phyloP scores from a whole-genome alignment of 2,113 vertebrate species.

The Uria lomvia region DNA sequence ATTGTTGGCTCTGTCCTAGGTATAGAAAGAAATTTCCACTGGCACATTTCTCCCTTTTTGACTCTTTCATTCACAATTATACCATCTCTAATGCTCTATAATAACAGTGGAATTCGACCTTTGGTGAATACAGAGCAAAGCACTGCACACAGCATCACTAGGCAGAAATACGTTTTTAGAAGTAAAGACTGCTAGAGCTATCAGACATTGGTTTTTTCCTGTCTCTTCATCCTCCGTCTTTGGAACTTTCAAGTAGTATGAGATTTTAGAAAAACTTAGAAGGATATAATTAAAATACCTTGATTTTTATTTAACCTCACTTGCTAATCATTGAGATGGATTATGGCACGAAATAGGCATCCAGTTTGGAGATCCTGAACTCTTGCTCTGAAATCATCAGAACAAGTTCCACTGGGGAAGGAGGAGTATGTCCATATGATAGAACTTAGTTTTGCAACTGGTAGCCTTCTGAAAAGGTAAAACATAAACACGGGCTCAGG shows the following conservation, averaged over 20 bases:
- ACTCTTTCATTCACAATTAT: not conserved
- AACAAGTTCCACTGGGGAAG: not conserved
- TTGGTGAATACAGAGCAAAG: not conserved
- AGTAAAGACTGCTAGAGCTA: not conserved
- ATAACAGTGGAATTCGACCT: not conserved
- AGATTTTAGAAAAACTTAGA: not conserved
- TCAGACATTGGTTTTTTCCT: not conserved
- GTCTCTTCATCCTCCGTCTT: not conserved
- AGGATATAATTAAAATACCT: not conserved
- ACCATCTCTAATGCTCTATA: not conserved
- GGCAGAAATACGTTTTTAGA: not conserved
- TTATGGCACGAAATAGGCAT: not conserved
- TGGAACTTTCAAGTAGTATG: not conserved
- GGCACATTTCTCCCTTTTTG: not conserved
- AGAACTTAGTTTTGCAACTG: not conserved
- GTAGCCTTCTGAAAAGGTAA: not conserved
- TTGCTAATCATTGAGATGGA: not conserved
- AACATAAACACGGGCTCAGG: not conserved
- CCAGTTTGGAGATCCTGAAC: not conserved
- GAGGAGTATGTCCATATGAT: not conserved
- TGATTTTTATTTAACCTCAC: not conserved
- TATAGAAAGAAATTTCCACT: not conserved
- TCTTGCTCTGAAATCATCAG: not conserved
- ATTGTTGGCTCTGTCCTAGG: not conserved
- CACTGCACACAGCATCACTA: not conserved